Evolutionary conservation across 2,113 vertebrate species (phyloP), one percentile per base, ranked within the genome.

Genomic region (Chauna torquata): DNA sequence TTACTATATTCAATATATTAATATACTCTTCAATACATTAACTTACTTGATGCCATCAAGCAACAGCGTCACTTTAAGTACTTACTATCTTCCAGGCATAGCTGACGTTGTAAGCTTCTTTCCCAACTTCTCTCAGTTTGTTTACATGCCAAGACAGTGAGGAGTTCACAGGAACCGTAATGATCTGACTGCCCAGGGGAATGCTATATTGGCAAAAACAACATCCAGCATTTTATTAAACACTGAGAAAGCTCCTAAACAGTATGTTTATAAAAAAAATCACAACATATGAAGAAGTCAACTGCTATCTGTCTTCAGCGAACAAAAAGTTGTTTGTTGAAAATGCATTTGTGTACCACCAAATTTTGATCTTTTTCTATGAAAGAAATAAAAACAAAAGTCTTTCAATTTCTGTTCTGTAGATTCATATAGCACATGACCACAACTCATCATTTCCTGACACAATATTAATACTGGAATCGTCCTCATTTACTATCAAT

Each of bases 21-120:
- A 55, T 4, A 19, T 61, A 52, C 44, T 66, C 36, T 44, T 59
- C n/a, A 14, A 16, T 25, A 23, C 2, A 25, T 5, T 25, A 74
- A 71, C 25, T 42, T 80, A 17, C 20, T 71, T 30, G 13, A 20
- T 7, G 45, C n/a, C 72, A 82, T 2, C 62, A 87, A 28, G 19
- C 27, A 32, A 18, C 10, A 69, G 50, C 1, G 5, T 22, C 30
- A 24, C 8, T 68, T 34, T 12, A 8, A 25, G 4, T 50, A 94
- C 98, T 97, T 95, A 99, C 99, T 99, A 99, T 99, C 96, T 99
- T 99, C 99, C 99, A 99, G 96, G 99, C 99, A 2, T 99, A 99
- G 98, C 99, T 99, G 96, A 99, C 99, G 0, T 99, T 99, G 97
- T 99, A 99, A 13, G 98, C 99, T 28, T 99, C 98, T 94, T 98